A percentile compares a stretch with the other conserved stretches of the same genome.
phyloP scores from a whole-genome alignment of 2,888 invertebrate genomes.

The Pteria penguin region DNA sequence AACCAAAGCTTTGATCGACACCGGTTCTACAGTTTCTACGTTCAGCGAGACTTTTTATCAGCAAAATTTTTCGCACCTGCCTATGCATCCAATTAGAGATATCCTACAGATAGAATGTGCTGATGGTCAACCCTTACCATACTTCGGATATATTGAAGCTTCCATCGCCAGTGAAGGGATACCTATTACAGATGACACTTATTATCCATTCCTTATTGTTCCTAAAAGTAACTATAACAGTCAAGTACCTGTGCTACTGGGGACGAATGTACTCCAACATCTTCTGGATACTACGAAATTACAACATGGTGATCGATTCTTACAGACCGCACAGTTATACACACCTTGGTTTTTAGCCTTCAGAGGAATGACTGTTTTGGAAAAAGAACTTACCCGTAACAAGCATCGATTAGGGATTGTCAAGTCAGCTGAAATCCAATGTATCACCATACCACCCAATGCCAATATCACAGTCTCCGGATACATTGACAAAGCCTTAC shows the following conservation, averaged over 20 bases:
- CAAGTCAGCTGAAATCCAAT: conserved; percentile 21
- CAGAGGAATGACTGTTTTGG: conserved; percentile 10
- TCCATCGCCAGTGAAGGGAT: not conserved
- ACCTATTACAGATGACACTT: not conserved
- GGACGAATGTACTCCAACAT: conserved; percentile 42
- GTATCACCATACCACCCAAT: conserved; percentile 37
- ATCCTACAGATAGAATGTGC: not conserved
- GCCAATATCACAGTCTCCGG: conserved; percentile 19
- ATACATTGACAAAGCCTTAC: conserved; percentile 31
- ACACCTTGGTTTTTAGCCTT: conserved; percentile 43
- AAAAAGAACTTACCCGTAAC: conserved; percentile 24
- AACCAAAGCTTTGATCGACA: not conserved
- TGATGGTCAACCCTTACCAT: conserved; percentile 15
- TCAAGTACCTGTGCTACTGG: conserved; percentile 40
- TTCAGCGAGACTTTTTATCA: not conserved
- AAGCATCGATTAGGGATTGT: conserved; percentile 38
- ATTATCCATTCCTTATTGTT: not conserved
- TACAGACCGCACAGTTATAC: conserved; percentile 33
- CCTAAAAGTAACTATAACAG: conserved; percentile 26
- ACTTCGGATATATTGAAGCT: conserved; percentile 12
- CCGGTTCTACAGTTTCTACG: not conserved
- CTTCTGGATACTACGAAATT: conserved; percentile 20
- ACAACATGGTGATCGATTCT: conserved; percentile 36
- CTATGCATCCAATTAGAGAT: not conserved
- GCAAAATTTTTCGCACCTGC: not conserved